Conservation (phyloP, 1,140 invertebrate species). For the Drosophila sp. region DNA sequence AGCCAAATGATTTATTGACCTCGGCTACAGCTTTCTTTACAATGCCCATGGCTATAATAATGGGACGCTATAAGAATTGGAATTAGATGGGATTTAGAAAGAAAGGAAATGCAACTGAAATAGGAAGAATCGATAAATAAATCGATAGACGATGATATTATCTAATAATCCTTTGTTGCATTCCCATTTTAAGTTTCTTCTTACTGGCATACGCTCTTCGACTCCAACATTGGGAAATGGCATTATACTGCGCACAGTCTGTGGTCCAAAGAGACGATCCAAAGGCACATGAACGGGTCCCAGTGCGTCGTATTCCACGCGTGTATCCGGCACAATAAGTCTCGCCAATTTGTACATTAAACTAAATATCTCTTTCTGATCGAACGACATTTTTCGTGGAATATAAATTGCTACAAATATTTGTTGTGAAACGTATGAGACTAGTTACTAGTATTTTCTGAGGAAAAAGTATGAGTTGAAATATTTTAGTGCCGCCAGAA, state of each 20-base stretch:
- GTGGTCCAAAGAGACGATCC: conserved; percentile 97
- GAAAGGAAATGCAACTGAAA: too few relatives aligned
- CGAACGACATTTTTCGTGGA: conserved; percentile 59
- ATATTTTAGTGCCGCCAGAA: background rate
- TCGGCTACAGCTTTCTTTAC: conserved; percentile 98
- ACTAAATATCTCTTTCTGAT: conserved; percentile 62
- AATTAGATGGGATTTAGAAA: too few relatives aligned
- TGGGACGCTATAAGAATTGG: conserved; percentile 86
- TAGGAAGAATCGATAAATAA: too few relatives aligned
- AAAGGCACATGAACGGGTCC: conserved; percentile 95
- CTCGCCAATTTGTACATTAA: conserved; percentile 65
- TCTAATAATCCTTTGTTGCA: too few relatives aligned
- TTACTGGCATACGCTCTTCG: conserved; percentile 95
- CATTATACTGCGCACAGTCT: conserved; percentile 95
- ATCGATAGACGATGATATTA: too few relatives aligned
- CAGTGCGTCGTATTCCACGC: conserved; percentile 94
- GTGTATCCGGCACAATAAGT: conserved; percentile 68
- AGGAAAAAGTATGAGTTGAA: background rate
- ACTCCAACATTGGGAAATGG: conserved; percentile 98
- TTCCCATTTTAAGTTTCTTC: background rate
- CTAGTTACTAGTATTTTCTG: background rate
- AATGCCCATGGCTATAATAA: conserved; percentile 97
- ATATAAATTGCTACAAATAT: too few relatives aligned
- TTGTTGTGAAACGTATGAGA: background rate
- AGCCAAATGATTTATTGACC: conserved; percentile 95